These are phyloP conservation scores for Nothura maculosa DNA, from an alignment of 2,797 vertebrate species.

Conservation along the genomic window DNA sequence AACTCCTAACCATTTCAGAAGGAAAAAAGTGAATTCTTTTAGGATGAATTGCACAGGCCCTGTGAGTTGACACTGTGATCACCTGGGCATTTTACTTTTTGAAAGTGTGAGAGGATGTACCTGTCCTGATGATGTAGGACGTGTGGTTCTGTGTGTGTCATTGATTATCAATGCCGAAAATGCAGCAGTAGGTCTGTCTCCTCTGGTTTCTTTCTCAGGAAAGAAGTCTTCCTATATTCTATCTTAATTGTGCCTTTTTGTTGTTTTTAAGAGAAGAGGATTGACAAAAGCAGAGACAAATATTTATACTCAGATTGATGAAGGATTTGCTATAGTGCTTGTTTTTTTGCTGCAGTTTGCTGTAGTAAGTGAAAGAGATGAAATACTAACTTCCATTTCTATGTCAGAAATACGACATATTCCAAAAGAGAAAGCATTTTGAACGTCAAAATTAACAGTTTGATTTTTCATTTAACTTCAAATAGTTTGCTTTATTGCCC, in stretches of 20 bases:
- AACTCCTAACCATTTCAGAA: slow-evolving; percentile 2
- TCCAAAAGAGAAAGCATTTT: neutral
- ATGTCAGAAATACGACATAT: neutral
- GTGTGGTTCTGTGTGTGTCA: neutral
- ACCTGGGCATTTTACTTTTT: neutral
- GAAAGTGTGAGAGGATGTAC: neutral
- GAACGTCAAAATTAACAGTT: neutral
- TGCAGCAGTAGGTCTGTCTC: neutral
- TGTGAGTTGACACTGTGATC: neutral
- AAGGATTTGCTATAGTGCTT: neutral
- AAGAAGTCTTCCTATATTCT: neutral
- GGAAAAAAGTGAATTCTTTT: neutral
- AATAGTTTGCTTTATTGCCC: neutral
- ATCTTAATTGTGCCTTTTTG: neutral
- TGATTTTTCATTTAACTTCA: neutral
- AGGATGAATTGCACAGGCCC: neutral
- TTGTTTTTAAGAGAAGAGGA: neutral
- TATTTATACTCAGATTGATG: neutral
- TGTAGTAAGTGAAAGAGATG: neutral
- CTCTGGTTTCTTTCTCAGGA: neutral
- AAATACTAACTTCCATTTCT: neutral
- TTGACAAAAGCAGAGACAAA: neutral
- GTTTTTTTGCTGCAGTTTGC: neutral
- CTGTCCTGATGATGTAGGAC: neutral
- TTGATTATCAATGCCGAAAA: neutral